Evolutionary conservation across 2,113 vertebrate species (phyloP).

Genomic region (Entomyzon cyanotis): DNA sequence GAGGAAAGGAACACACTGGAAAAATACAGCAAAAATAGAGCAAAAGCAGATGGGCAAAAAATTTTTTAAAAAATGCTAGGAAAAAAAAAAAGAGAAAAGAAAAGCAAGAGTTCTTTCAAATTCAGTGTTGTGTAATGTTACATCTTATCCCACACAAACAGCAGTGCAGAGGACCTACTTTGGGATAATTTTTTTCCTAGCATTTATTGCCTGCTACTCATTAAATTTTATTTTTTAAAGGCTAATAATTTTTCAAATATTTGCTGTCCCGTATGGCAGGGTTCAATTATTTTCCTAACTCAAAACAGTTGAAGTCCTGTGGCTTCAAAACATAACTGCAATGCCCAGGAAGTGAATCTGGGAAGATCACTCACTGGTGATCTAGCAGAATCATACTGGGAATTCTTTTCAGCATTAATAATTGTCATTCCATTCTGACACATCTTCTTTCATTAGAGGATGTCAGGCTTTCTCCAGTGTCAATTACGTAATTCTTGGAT

Average conservation of each 20-base stretch:
- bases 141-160: background rate
- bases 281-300: background rate
- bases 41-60: background rate
- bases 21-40: slow-evolving; percentile 21
- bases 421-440: background rate
- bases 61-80: background rate
- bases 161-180: background rate
- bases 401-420: background rate
- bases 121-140: background rate
- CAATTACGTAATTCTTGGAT: background rate
- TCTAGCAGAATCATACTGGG: background rate
- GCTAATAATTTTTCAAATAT: background rate
- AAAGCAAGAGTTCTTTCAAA: background rate
- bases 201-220: background rate
- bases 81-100: accelerated
- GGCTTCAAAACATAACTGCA: background rate
- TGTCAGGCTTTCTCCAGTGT: background rate
- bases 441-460: background rate
- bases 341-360: background rate
- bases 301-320: background rate
- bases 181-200: background rate
- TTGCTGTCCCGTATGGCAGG: background rate
- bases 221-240: background rate
- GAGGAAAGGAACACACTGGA: background rate
- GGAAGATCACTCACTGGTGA: background rate